Evolutionary conservation across 2,888 invertebrate genomes (phyloP), one percentile per base, ranked within the genome.

Genomic region (Drosophila maculinotata): DNA sequence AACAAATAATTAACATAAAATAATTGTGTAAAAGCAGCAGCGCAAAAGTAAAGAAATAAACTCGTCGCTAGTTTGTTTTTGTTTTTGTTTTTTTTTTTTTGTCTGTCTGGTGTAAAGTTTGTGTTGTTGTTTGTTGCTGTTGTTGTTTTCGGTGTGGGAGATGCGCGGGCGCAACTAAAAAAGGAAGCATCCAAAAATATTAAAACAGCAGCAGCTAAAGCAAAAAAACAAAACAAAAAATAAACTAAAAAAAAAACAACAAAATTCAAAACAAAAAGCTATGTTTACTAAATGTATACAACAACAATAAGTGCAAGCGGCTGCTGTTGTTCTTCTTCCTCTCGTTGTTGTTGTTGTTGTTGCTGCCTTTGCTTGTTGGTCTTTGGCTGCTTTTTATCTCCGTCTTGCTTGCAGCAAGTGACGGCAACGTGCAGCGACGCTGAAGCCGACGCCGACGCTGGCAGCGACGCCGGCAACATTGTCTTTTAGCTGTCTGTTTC

Each of bases 121-220:
- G 62, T 62, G 15, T 14, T 14, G 14, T 10, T 42, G 42, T 28
- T 9, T 35, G 3, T 0, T 35, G 35, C 0, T 35, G 9, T 15
- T 15, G 35, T 15, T 53, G 42, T 54, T 66, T 41, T 20, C 42
- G 31, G 42, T 33, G 14, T 69, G 59, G 44, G 56, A 59, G 79
- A 81, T 79, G 81, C 81, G 79, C 79, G 81, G 78, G 81, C 81
- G 79, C 81, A 81, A 73, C 79, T 73, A 66, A 76, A 75, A 73
- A 69, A 30, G 35, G n/a, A n/a, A n/a, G 41, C 54, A 44, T 48
- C 59, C n/a, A n/a, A 62, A 59, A 73, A 69, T 67, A 69, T 53
- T 65, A 42, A 58, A 69, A 54, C 56, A 59, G 28, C 5, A 49
- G 28, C 8, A 45, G 7, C 25, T 56, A 39, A 39, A 56, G 12